A percentile compares a stretch with the other conserved stretches of the same genome.
phyloP scores from a whole-genome alignment of 2,888 invertebrate genomes.

The Hydriomena furcata region DNA sequence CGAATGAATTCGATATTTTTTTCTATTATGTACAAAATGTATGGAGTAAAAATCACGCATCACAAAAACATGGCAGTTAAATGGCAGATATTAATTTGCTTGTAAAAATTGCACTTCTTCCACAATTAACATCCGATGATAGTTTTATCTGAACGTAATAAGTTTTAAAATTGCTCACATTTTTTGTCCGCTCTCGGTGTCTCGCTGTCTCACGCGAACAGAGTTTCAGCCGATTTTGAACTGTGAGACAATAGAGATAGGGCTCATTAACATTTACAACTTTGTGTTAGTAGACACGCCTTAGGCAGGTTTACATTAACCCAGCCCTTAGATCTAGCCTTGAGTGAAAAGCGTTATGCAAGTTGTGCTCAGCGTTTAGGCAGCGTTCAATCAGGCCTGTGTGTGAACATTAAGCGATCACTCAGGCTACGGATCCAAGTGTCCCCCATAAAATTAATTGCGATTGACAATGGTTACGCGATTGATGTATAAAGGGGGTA shows the following conservation, averaged over 20 bases:
- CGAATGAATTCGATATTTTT: slow-evolving; percentile 40
- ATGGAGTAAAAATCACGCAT: slow-evolving; percentile 36
- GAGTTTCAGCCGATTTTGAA: slow-evolving; percentile 22
- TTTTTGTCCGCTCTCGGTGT: slow-evolving; percentile 1
- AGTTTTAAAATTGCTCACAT: slow-evolving; percentile 14
- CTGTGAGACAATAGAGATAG: slow-evolving; percentile 5
- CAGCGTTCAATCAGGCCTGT: no score
- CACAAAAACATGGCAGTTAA: slow-evolving; percentile 35
- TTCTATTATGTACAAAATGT: slow-evolving; percentile 30
- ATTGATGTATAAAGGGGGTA: no score
- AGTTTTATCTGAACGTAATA: slow-evolving; percentile 10
- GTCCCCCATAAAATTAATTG: no score
- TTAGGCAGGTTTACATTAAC: no score
- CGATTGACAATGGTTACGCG: no score
- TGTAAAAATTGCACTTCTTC: slow-evolving; percentile 12
- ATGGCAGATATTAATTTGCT: slow-evolving; percentile 20
- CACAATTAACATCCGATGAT: slow-evolving; percentile 8
- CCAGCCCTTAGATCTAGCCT: no score
- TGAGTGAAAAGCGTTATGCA: no score
- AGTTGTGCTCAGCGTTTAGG: no score
- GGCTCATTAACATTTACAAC: background rate
- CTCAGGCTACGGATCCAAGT: no score
- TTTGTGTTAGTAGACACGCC: no score
- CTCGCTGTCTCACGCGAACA: slow-evolving; percentile 19
- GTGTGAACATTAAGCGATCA: no score